Evolutionary conservation across 2,113 vertebrate genomes (phyloP).

Genomic region (Ibidorhyncha struthersii): DNA sequence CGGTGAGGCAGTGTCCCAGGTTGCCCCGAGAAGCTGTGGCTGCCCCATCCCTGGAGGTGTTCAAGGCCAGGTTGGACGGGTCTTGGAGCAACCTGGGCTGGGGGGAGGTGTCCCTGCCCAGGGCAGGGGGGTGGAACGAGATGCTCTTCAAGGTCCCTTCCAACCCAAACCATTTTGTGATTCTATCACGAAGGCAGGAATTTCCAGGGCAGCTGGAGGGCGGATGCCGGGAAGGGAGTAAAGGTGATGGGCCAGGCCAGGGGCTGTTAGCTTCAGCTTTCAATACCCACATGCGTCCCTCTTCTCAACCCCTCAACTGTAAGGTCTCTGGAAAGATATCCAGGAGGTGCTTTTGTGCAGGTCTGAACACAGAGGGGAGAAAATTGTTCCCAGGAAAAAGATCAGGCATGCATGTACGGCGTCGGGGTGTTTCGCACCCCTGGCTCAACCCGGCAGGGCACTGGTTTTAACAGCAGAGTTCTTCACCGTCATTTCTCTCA

Average conservation of each 20-base stretch:
- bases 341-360: not conserved
- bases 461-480: not conserved
- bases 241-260: not conserved
- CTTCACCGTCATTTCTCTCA: too few species aligned
- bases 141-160: not conserved
- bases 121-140: not conserved
- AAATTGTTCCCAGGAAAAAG: not conserved
- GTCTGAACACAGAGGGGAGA: not conserved
- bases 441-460: accelerated
- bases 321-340: not conserved
- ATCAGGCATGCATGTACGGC: accelerated
- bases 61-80: not conserved
- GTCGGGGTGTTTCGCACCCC: not conserved
- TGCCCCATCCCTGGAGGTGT: not conserved
- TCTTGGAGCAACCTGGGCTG: not conserved
- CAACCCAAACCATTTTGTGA: not conserved
- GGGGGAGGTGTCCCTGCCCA: not conserved
- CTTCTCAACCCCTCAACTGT: not conserved
- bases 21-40: not conserved
- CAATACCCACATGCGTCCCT: too few species aligned
- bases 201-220: not conserved
- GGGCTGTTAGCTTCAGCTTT: not conserved
- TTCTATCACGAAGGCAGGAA: not conserved
- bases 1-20: not conserved
- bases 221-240: not conserved